phyloP scores from a whole-genome alignment of 1,140 invertebrate genomes.

The Pachyrhynchus sulphureomaculatus region DNA sequence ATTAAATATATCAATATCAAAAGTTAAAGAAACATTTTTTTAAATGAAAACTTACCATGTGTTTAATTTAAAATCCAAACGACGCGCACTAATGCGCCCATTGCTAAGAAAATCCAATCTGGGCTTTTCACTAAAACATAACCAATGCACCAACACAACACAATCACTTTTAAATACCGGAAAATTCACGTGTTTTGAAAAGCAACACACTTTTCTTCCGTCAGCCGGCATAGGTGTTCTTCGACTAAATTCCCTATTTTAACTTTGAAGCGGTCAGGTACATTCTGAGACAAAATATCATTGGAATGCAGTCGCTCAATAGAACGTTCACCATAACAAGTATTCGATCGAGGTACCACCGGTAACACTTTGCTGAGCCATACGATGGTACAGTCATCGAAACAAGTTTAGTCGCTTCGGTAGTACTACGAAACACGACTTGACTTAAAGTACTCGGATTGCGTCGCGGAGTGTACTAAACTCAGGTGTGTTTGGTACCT shows the following conservation, averaged over 20 bases:
- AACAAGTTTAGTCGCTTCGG: slow-evolving; percentile 31
- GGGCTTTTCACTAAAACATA: slow-evolving; percentile 15
- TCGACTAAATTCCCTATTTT: slow-evolving; percentile 47
- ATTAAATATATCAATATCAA: too few species aligned
- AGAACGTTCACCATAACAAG: slow-evolving; percentile 8
- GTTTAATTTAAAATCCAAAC: slow-evolving; percentile 42
- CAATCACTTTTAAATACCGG: slow-evolving; percentile 20
- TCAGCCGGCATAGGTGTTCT: slow-evolving; percentile 46
- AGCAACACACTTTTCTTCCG: slow-evolving; percentile 32
- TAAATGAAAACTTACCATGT: slow-evolving; percentile 38
- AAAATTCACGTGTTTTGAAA: slow-evolving; percentile 41
- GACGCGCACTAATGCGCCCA: slow-evolving; percentile 29
- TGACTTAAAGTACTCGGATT: slow-evolving; percentile 11
- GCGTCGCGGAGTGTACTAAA: slow-evolving; percentile 41
- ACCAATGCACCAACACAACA: slow-evolving; percentile 21
- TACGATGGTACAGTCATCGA: slow-evolving; percentile 36
- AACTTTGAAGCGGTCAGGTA: slow-evolving; percentile 49
- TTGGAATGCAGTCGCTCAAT: slow-evolving; percentile 47
- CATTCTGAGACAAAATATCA: slow-evolving; percentile 49
- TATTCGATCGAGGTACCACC: slow-evolving; percentile 16
- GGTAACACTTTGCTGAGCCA: slow-evolving; percentile 31
- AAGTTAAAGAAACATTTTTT: background rate
- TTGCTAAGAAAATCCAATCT: slow-evolving; percentile 20
- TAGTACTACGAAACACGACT: slow-evolving; percentile 13
- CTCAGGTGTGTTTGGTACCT: slow-evolving; percentile 51